These are phyloP conservation scores for Rhopilema esculentum DNA, from an alignment of 30 jellyfish, hydroid and myxozoan genomes.

Conservation along the genomic window DNA sequence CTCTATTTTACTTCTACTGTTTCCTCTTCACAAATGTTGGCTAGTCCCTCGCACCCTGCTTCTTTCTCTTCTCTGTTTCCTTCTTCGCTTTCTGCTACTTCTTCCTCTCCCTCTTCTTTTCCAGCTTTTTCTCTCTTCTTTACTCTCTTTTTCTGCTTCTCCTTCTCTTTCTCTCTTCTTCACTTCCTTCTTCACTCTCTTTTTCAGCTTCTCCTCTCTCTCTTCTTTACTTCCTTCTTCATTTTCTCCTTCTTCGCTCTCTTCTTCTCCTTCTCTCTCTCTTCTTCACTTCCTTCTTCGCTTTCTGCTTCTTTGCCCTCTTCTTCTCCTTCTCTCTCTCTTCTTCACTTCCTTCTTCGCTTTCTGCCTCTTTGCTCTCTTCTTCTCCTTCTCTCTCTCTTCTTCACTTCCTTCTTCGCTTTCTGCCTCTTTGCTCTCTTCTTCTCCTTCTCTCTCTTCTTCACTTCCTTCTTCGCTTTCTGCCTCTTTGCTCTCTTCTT, in stretches of 20 bases:
- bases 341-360: not conserved
- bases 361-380: not conserved
- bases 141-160: not conserved
- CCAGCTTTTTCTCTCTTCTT: not conserved
- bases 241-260: not conserved
- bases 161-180: not conserved
- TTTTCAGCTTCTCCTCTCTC: not conserved
- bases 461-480: not conserved
- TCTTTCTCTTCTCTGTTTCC: not conserved
- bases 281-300: not conserved
- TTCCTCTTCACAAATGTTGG: too few relatives aligned
- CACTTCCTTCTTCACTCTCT: not conserved
- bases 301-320: not conserved
- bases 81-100: slow-evolving; percentile 6
- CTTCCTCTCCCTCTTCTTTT: not conserved
- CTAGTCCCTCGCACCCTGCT: not conserved
- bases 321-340: not conserved
- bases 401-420: not conserved
- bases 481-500: not conserved
- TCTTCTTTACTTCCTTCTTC: not conserved
- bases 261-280: not conserved
- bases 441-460: not conserved
- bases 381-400: not conserved
- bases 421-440: not conserved
- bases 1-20: too few relatives aligned